Evolutionary conservation across 2,113 vertebrate species (phyloP).

Genomic region (Callorhinus ursinus): DNA sequence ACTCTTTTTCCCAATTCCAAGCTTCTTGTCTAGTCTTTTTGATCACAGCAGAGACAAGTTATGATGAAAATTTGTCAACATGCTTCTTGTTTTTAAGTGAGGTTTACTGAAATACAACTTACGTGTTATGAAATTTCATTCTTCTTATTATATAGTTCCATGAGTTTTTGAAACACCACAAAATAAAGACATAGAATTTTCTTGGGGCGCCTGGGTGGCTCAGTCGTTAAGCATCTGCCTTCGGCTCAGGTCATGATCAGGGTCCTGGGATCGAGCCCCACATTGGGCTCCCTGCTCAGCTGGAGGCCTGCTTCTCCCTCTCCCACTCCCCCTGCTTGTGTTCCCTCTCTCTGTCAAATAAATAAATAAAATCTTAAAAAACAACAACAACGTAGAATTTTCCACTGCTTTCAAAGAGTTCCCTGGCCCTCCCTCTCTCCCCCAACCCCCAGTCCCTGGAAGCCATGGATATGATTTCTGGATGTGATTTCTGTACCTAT

Average conservation of each 20-base stretch:
- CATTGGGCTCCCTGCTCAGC: too few relatives aligned
- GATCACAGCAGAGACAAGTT: background rate
- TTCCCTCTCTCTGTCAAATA: too few relatives aligned
- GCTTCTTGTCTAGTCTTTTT: background rate
- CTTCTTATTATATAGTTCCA: background rate
- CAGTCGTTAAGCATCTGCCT: too few relatives aligned
- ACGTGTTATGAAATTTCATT: background rate
- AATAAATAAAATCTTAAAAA: too few relatives aligned
- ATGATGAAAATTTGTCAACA: background rate
- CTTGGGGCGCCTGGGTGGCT: too few relatives aligned
- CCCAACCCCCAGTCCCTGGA: accelerated
- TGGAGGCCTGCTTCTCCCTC: too few relatives aligned
- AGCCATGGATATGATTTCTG: background rate
- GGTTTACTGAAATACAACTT: background rate
- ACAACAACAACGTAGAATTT: background rate
- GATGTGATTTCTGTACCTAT: background rate
- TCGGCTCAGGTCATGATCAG: too few relatives aligned
- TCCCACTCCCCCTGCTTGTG: too few relatives aligned
- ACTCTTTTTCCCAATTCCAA: background rate
- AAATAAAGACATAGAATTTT: background rate
- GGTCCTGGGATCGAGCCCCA: too few relatives aligned
- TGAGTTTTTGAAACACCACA: background rate
- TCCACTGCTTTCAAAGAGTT: background rate
- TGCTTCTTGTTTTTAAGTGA: background rate
- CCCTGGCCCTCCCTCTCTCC: too few relatives aligned